These are phyloP conservation scores for Drosophila repleta DNA, from an alignment of 1,140 invertebrate species.

Conservation along the genomic window DNA sequence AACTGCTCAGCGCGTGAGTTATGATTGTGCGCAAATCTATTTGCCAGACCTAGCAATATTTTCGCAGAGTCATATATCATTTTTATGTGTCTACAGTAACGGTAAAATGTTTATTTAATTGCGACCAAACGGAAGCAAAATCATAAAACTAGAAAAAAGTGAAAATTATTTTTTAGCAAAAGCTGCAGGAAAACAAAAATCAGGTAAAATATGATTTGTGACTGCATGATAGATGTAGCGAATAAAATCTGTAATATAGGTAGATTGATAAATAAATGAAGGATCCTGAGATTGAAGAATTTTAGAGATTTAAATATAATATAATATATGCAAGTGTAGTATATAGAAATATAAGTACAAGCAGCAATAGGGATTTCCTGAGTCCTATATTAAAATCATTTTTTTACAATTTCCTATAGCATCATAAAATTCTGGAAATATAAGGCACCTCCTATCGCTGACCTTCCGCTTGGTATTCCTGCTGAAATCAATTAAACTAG, in stretches of 20 bases:
- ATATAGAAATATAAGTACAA: too few species aligned
- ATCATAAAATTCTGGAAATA: too few species aligned
- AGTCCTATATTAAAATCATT: too few species aligned
- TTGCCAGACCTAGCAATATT: not conserved
- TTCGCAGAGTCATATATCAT: slow-evolving; percentile 10
- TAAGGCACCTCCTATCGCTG: not conserved
- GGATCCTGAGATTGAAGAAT: too few species aligned
- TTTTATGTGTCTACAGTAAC: slow-evolving; percentile 15
- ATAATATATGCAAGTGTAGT: too few species aligned
- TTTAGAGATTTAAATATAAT: not conserved
- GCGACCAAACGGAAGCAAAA: slow-evolving; percentile 2
- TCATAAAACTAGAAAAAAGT: not conserved
- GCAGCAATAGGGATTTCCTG: too few species aligned
- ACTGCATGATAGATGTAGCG: slow-evolving; percentile 18
- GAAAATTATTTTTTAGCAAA: not conserved
- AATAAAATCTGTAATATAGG: not conserved
- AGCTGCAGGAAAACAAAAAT: not conserved
- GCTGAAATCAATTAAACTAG: not conserved
- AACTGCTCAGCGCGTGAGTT: not conserved
- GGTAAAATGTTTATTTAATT: slow-evolving; percentile 16
- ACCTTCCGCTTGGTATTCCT: too few species aligned
- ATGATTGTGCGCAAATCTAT: slow-evolving; percentile 1
- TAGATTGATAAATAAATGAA: too few species aligned
- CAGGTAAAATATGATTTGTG: slow-evolving; percentile 20
- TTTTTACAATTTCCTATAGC: too few species aligned